Evolutionary conservation across 2,888 invertebrate genomes (phyloP).

Genomic region (Dascillus cervinus): DNA sequence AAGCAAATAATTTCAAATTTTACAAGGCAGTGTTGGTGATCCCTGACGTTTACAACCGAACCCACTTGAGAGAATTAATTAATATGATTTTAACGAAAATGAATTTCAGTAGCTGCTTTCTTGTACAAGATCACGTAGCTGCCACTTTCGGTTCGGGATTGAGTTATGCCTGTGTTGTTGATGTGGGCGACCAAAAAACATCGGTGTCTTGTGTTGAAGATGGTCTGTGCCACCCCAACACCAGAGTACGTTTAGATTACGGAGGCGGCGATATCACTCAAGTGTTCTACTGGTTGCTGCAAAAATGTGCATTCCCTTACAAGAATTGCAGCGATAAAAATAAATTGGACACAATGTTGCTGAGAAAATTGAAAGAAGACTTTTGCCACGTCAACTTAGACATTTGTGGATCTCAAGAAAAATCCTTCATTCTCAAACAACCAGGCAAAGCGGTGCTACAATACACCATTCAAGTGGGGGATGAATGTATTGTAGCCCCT

Average conservation of each 20-base stretch:
- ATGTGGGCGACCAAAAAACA: constrained; percentile 92
- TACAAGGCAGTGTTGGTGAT: constrained; percentile 84
- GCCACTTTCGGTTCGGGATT: constrained; percentile 79
- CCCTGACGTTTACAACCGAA: constrained; percentile 82
- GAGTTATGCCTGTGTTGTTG: constrained; percentile 86
- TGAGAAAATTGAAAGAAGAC: constrained; percentile 80
- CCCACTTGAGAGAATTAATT: constrained; percentile 77
- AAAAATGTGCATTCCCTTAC: constrained; percentile 86
- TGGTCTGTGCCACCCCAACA: constrained; percentile 85
- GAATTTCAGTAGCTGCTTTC: constrained; percentile 78
- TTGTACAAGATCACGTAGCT: constrained; percentile 81
- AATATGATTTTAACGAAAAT: constrained; percentile 71
- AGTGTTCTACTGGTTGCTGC: constrained; percentile 79
- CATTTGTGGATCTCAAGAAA: constrained; percentile 81
- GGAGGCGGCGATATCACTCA: constrained; percentile 90
- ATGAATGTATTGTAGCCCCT: constrained; percentile 89
- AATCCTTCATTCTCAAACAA: constrained; percentile 66
- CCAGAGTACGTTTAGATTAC: constrained; percentile 73
- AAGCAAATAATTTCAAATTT: constrained; percentile 57
- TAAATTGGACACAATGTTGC: constrained; percentile 68
- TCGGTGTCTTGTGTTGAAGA: constrained; percentile 95
- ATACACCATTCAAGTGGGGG: constrained; percentile 77
- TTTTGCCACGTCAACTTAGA: constrained; percentile 88
- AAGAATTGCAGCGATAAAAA: constrained; percentile 68
- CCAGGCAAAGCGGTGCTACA: constrained; percentile 59